phyloP scores from a whole-genome alignment of 2,888 invertebrate species.

The Eutolmus rufibarbis region DNA sequence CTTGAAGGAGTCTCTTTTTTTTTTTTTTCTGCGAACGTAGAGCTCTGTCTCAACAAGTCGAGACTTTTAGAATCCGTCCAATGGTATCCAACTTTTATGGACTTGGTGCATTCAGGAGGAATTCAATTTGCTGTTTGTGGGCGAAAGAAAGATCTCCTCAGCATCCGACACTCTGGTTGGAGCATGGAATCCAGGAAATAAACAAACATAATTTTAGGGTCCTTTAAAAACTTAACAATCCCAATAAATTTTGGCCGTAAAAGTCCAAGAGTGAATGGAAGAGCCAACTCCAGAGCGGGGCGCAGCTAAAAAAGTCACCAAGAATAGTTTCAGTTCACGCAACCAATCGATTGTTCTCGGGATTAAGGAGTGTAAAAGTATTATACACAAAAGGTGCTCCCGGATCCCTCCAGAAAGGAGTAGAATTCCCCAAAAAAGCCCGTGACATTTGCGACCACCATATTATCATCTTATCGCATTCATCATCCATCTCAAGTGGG shows the following conservation, averaged over 20 bases:
- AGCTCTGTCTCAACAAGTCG: neutral
- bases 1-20: neutral
- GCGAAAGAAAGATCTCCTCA: neutral
- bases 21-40: neutral
- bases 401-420: neutral
- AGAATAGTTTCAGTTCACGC: neutral
- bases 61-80: neutral
- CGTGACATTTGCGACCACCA: slow-evolving; percentile 41
- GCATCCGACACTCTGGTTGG: neutral
- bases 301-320: neutral
- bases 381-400: neutral
- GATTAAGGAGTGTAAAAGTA: neutral
- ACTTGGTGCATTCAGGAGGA: neutral
- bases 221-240: neutral
- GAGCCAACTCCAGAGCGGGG: neutral
- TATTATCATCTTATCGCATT: slow-evolving; percentile 39
- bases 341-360: slow-evolving; percentile 26
- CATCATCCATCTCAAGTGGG: slow-evolving; percentile 26
- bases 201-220: neutral
- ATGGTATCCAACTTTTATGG: neutral
- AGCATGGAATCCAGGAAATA: neutral
- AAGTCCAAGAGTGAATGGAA: neutral
- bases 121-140: neutral
- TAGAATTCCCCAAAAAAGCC: neutral
- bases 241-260: neutral